A percentile compares a stretch with the other conserved stretches of the same genome.
These are phyloP conservation scores for Phenacoccus solenopsis DNA, from an alignment of 1,140 invertebrate species.

Conservation along the genomic window DNA sequence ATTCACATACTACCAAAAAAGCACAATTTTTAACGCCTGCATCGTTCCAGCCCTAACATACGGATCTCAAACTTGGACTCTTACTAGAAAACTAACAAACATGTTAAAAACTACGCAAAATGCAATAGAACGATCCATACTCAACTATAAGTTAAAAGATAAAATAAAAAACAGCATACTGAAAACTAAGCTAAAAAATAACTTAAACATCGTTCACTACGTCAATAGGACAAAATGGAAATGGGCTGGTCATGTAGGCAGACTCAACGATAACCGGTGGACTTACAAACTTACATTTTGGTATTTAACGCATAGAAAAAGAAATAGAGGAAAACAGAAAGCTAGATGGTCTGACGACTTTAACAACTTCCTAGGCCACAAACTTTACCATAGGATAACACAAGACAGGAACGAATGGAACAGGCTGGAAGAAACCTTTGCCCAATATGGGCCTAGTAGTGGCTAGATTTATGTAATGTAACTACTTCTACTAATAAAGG, in stretches of 20 bases:
- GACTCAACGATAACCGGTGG: conserved; percentile 16
- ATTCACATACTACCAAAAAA: not conserved
- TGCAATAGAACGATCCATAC: conserved; percentile 15
- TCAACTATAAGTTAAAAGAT: not conserved
- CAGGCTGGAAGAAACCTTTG: not conserved
- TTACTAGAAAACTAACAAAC: conserved; percentile 8
- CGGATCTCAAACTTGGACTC: conserved; percentile 21
- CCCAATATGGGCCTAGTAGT: not conserved
- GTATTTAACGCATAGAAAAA: not conserved
- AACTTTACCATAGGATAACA: not conserved
- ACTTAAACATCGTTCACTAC: not conserved
- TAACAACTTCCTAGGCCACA: not conserved
- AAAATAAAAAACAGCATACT: conserved; percentile 6
- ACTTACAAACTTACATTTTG: conserved; percentile 13
- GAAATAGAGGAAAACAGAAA: conserved; percentile 21
- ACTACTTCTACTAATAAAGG: no score
- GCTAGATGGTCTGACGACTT: conserved; percentile 21
- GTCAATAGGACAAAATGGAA: conserved; percentile 19
- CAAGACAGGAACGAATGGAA: not conserved
- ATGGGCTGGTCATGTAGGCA: conserved; percentile 21
- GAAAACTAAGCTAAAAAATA: not conserved
- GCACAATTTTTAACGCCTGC: conserved; percentile 11
- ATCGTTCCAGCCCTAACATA: conserved; percentile 19
- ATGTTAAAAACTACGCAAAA: conserved; percentile 9
- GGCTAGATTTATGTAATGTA: no score